Conservation (phyloP, 37 sponge, comb jelly and placozoan genomes). For the Oscarella lobularis region DNA sequence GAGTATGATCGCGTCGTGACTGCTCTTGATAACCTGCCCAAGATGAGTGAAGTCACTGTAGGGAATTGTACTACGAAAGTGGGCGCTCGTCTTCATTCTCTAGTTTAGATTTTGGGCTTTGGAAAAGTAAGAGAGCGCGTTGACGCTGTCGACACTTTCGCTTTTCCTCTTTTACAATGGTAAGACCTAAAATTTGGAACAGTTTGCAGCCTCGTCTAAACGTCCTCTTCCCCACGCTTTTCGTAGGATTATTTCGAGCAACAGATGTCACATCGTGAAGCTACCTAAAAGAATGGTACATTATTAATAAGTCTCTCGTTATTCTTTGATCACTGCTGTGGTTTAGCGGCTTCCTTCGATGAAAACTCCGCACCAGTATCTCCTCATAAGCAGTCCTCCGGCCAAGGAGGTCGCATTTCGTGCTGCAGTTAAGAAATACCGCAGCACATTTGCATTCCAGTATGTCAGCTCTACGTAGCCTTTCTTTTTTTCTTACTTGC, state of each 20-base stretch:
- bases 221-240: not conserved
- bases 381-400: slow-evolving; percentile 68
- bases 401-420: slow-evolving; percentile 64
- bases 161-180: slow-evolving; percentile 80
- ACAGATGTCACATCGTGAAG: slow-evolving; percentile 55
- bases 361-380: slow-evolving; percentile 63
- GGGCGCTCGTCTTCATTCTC: too few relatives aligned
- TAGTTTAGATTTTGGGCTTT: too few relatives aligned
- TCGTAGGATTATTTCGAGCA: slow-evolving; percentile 57
- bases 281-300: slow-evolving; percentile 19
- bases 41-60: slow-evolving; percentile 8
- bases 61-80: too few relatives aligned
- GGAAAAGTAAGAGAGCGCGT: too few relatives aligned
- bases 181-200: too few relatives aligned
- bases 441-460: slow-evolving; percentile 70
- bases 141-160: slow-evolving; percentile 13
- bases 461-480: slow-evolving; percentile 13
- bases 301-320: not conserved
- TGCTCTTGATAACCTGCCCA: slow-evolving; percentile 21
- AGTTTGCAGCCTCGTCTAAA: not conserved
- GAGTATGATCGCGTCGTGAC: slow-evolving; percentile 23
- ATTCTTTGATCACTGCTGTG: not conserved
- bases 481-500: slow-evolving; percentile 1
- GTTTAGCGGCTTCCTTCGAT: slow-evolving; percentile 38
- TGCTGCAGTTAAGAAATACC: slow-evolving; percentile 25